A percentile compares a stretch with the other conserved stretches of the same genome.
Conservation (phyloP, 2,113 vertebrate genomes). For the Sphyrna mokarran region DNA sequence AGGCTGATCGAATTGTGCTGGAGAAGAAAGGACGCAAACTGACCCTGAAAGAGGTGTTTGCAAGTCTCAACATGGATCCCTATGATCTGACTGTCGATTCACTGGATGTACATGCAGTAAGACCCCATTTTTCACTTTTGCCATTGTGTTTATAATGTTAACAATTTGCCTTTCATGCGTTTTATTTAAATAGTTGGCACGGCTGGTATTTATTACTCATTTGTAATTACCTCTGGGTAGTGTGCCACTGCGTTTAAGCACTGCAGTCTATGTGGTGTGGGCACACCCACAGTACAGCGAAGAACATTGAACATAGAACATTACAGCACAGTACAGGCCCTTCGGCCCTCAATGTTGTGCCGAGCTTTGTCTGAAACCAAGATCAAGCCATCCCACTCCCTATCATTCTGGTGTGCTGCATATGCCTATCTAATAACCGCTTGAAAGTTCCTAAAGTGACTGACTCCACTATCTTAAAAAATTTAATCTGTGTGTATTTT, state of each 20-base stretch:
- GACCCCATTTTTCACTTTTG: constrained; percentile 38
- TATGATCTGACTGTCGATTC: constrained; percentile 97
- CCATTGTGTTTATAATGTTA: neutral
- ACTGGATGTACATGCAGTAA: constrained; percentile 91
- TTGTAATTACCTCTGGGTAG: neutral
- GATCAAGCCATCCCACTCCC: too few relatives aligned
- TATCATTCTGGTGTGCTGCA: too few relatives aligned
- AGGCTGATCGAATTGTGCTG: constrained; percentile 69
- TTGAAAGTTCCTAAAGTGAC: too few relatives aligned
- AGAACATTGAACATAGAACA: too few relatives aligned
- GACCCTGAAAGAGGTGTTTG: constrained; percentile 81
- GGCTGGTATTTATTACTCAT: neutral
- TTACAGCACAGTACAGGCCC: too few relatives aligned
- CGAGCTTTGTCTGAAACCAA: too few relatives aligned
- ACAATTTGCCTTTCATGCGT: neutral
- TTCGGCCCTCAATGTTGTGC: too few relatives aligned
- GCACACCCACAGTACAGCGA: neutral
- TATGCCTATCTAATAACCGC: too few relatives aligned
- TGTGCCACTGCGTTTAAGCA: neutral
- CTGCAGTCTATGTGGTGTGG: neutral
- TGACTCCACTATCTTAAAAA: too few relatives aligned
- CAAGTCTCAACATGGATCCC: constrained; percentile 83
- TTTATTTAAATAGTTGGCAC: neutral
- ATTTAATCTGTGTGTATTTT: too few relatives aligned
- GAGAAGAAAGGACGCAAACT: constrained; percentile 72